A percentile compares a stretch with the other conserved stretches of the same genome.
phyloP scores from a whole-genome alignment of 1,140 invertebrate genomes.

The Eciton burchellii region DNA sequence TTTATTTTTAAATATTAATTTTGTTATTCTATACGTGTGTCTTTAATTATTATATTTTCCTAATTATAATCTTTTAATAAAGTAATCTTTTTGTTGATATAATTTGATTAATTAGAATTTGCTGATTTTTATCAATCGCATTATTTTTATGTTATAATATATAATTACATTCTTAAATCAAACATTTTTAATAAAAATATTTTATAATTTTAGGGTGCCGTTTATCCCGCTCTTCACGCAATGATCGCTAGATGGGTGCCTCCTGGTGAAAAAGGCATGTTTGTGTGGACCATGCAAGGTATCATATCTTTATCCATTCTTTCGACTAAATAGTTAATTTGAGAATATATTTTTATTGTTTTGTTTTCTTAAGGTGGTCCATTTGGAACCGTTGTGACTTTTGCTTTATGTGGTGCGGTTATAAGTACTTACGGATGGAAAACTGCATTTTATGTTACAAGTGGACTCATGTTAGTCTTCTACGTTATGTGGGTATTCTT shows the following conservation, averaged over 20 bases:
- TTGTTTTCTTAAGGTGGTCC: constrained; percentile 87
- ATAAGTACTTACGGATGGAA: constrained; percentile 90
- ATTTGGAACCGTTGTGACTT: constrained; percentile 91
- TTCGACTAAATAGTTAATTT: neutral
- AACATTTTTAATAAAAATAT: constrained; percentile 1
- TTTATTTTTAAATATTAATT: too few relatives aligned
- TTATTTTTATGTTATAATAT: too few relatives aligned
- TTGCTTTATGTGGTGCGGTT: constrained; percentile 89
- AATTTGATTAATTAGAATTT: too few relatives aligned
- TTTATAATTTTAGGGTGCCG: constrained; percentile 86
- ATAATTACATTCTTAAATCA: constrained; percentile 2
- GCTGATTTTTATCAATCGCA: too few relatives aligned
- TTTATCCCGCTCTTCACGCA: constrained; percentile 90
- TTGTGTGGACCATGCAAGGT: constrained; percentile 88
- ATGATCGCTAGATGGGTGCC: constrained; percentile 91
- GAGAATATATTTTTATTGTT: constrained; percentile 14
- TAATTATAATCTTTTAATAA: neutral
- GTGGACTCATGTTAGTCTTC: constrained; percentile 88
- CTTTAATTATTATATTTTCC: too few relatives aligned
- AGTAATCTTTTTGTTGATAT: neutral
- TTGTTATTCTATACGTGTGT: too few relatives aligned
- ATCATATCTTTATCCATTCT: constrained; percentile 32
- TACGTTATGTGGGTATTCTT: constrained; percentile 88
- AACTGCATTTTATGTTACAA: constrained; percentile 90
- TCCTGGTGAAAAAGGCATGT: constrained; percentile 92